These are phyloP conservation scores for Palythoa caribaeorum DNA, from an alignment of 92 coral and sea anemone species.

Conservation along the genomic window DNA sequence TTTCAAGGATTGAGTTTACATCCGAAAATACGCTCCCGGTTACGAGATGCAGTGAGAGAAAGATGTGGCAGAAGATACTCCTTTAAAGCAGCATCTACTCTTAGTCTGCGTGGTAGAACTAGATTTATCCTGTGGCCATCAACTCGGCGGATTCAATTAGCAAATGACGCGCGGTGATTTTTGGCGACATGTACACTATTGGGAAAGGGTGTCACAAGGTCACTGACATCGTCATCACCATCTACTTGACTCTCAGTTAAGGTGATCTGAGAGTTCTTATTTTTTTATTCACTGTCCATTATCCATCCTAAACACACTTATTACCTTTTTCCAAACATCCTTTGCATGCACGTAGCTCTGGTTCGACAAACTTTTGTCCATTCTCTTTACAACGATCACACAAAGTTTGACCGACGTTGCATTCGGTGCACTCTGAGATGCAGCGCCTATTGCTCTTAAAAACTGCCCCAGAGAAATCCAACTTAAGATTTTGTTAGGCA, in stretches of 20 bases:
- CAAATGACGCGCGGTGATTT: constrained; percentile 62
- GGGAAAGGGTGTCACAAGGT: constrained; percentile 54
- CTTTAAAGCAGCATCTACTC: constrained; percentile 63
- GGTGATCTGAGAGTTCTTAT: constrained; percentile 56
- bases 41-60: constrained; percentile 66
- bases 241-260: constrained; percentile 43
- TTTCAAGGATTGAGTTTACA: constrained; percentile 58
- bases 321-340: constrained; percentile 35
- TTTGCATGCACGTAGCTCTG: constrained; percentile 63
- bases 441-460: constrained; percentile 64
- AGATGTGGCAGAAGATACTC: constrained; percentile 60
- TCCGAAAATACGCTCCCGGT: constrained; percentile 59
- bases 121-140: constrained; percentile 68
- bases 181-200: constrained; percentile 66
- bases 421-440: constrained; percentile 48
- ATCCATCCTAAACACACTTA: constrained; percentile 62
- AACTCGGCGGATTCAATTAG: constrained; percentile 60
- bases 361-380: constrained; percentile 55
- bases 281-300: constrained; percentile 66
- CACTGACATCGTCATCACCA: constrained; percentile 8
- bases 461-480: constrained; percentile 62
- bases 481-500: constrained; percentile 54
- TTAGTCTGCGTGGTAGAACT: constrained; percentile 63
- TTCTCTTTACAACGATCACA: background rate
- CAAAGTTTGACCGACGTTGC: constrained; percentile 39